Conservation (phyloP, 2,113 vertebrate species). For the Saccopteryx bilineata region DNA sequence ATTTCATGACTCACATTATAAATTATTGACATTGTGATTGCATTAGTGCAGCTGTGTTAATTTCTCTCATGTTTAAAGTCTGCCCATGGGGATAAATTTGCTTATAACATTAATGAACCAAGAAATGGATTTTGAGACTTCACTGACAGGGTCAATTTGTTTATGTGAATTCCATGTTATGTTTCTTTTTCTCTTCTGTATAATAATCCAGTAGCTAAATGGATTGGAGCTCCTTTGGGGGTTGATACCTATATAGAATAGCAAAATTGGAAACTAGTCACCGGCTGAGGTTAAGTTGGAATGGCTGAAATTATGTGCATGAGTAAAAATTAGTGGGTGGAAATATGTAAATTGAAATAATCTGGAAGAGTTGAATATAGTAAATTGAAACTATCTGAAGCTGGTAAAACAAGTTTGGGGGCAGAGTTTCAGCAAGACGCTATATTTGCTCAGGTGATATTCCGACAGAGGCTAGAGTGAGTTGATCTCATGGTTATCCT, state of each 20-base stretch:
- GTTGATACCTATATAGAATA: background rate
- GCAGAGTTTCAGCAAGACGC: background rate
- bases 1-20: slow-evolving; percentile 19
- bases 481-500: background rate
- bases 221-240: background rate
- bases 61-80: slow-evolving; percentile 62
- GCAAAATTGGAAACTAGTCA: background rate
- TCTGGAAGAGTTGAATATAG: background rate
- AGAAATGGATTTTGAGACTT: background rate
- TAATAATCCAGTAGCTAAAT: background rate
- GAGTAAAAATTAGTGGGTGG: background rate
- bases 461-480: background rate
- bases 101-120: slow-evolving; percentile 53
- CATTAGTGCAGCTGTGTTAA: slow-evolving; percentile 47
- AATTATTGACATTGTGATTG: slow-evolving; percentile 59
- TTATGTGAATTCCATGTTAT: background rate
- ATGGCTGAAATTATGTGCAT: background rate
- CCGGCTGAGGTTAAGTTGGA: background rate
- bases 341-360: background rate
- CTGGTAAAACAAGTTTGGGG: background rate
- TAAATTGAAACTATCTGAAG: background rate
- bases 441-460: background rate
- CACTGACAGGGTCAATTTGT: background rate
- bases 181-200: background rate
- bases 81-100: slow-evolving; percentile 47